phyloP scores from a whole-genome alignment of 2,888 invertebrate species.

The Brachyptera risi region DNA sequence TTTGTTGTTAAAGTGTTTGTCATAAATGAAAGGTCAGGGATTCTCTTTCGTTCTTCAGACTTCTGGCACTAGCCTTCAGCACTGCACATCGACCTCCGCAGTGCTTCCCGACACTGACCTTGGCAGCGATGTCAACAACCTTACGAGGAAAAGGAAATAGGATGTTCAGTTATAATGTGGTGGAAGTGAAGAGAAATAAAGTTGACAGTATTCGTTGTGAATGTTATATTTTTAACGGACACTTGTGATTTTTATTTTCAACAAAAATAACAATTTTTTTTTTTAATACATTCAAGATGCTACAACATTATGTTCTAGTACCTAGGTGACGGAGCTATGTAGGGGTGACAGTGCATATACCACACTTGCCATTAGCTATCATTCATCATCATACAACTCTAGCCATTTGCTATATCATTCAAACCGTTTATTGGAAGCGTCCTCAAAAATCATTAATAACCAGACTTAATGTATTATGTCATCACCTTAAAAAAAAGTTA shows the following conservation, averaged over 20 bases:
- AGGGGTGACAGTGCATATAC: conserved; percentile 5
- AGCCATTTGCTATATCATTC: too few relatives aligned
- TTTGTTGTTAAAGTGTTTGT: not conserved
- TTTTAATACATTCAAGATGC: conserved; percentile 29
- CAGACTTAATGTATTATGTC: conserved; percentile 14
- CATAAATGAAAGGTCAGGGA: too few relatives aligned
- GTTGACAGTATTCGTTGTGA: not conserved
- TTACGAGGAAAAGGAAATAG: not conserved
- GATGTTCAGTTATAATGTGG: too few relatives aligned
- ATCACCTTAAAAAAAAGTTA: conserved; percentile 21
- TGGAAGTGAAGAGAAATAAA: not conserved
- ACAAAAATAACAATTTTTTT: conserved; percentile 48
- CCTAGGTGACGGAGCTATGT: conserved; percentile 10
- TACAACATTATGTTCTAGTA: conserved; percentile 24
- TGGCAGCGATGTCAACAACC: too few relatives aligned
- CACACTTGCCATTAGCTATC: conserved; percentile 9
- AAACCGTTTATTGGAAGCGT: conserved; percentile 18
- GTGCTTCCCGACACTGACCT: too few relatives aligned
- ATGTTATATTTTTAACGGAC: conserved; percentile 22
- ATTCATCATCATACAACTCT: not conserved
- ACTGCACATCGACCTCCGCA: too few relatives aligned
- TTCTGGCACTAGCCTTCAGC: too few relatives aligned
- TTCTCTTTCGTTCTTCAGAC: too few relatives aligned
- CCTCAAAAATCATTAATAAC: conserved; percentile 17
- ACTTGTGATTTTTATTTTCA: conserved; percentile 46